Base-by-base conservation (phyloP, 37 sponge, comb jelly and placozoan genomes). In the Chondrilla cf. caribensis region DNA sequence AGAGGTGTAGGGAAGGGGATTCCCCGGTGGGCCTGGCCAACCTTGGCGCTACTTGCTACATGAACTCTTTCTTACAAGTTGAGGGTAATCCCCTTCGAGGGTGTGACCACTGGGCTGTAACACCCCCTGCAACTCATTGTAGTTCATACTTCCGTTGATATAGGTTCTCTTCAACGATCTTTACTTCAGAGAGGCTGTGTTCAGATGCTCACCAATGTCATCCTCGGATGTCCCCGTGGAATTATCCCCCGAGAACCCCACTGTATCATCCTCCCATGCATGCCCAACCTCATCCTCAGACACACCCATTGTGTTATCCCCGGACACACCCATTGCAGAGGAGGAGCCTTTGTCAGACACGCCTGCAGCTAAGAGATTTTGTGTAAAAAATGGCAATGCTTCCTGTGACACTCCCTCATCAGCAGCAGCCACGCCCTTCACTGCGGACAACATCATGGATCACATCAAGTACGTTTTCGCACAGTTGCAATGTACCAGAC, bases 41-140 rank as follows among this genome's bases (percentile, higher is more conserved):
- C 25, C 76, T 73, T 39, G 76, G 76, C 9, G 76, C 76, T 19
- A 73, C 76, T 25, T 73, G 76, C 76, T 73, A 73, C 24, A 43
- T 25, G 25, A 73, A 73, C 25, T 73, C 76, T 37, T 25, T 73
- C 44, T 21, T 73, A 39, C 76, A 73, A 42, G 76, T 73, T 32
- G 40, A 25, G 17, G 15, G 25, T 62, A 17, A n/a, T n/a, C n/a
- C n/a, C n/a, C n/a, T n/a, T n/a, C n/a, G n/a, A n/a, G n/a, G n/a
- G n/a, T n/a, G n/a, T n/a, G n/a, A n/a, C n/a, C n/a, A n/a, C n/a
- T n/a, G n/a, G n/a, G n/a, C n/a, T n/a, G n/a, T n/a, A n/a, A n/a
- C n/a, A n/a, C n/a, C n/a, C n/a, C n/a, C n/a, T n/a, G n/a, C n/a
- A n/a, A n/a, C n/a, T n/a, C n/a, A n/a, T n/a, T n/a, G n/a, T n/a